A percentile compares a stretch with the other conserved stretches of the same genome.
phyloP scores from a whole-genome alignment of 2,888 invertebrate genomes.

The Andrena bucephala region DNA sequence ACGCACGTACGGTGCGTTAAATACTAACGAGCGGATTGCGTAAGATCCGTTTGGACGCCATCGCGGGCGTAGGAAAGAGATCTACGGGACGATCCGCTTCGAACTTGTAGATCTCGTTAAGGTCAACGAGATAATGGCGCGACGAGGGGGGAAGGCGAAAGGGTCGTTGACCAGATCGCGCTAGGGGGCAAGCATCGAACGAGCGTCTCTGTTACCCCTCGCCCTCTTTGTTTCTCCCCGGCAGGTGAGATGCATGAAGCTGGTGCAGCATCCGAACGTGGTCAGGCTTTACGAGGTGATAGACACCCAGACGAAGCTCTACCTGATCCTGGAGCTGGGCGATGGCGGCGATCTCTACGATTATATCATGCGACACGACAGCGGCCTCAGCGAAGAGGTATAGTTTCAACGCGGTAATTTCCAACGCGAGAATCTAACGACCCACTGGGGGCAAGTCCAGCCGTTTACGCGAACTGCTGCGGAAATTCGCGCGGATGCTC shows the following conservation, averaged over 20 bases:
- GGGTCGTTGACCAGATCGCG: constrained; percentile 59
- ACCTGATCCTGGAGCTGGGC: constrained; percentile 98
- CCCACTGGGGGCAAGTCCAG: too few species aligned
- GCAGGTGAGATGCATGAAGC: constrained; percentile 98
- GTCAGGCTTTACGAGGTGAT: constrained; percentile 99
- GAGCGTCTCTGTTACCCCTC: neutral
- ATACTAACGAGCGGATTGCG: constrained; percentile 55
- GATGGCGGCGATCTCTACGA: constrained; percentile 99
- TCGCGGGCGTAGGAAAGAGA: constrained; percentile 53
- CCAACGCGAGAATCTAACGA: too few species aligned
- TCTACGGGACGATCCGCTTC: constrained; percentile 47
- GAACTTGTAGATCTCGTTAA: constrained; percentile 67
- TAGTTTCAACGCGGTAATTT: constrained; percentile 25
- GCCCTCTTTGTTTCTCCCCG: constrained; percentile 13
- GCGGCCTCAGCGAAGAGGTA: constrained; percentile 91
- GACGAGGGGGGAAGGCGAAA: constrained; percentile 28
- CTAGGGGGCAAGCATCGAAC: neutral
- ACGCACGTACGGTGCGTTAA: constrained; percentile 20
- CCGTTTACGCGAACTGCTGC: too few species aligned
- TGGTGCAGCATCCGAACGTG: constrained; percentile 99
- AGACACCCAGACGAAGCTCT: constrained; percentile 99
- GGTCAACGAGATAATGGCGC: constrained; percentile 69
- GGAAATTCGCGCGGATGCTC: too few species aligned
- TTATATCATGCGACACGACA: constrained; percentile 98
- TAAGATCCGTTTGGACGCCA: constrained; percentile 51